Evolutionary conservation across 2,113 vertebrate genomes (phyloP), one percentile per base, ranked within the genome.

Genomic region (Dipodomys ordii): DNA sequence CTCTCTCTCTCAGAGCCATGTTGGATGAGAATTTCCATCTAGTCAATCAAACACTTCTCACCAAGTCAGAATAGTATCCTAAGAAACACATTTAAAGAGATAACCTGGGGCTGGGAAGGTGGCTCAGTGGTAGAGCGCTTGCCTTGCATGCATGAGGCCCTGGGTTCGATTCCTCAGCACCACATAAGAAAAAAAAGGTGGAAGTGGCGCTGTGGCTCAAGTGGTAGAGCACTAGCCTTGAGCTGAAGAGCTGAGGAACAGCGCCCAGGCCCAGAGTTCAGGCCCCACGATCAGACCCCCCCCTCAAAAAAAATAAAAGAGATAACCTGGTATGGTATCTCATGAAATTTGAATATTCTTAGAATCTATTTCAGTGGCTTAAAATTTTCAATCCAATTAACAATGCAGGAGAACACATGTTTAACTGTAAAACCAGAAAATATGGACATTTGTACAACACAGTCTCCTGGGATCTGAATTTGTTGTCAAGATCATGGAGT

Each of bases 261-360:
- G 39, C 5, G 1, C 39, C 39, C 39, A 39, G 39, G 39, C 39
- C 39, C 39, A 39, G 39, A 39, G 39, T 39, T 39, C 39, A 39
- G 39, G 39, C 39, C 39, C 39, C 39, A 39, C 39, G 5, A 39
- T 6, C 39, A 39, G 39, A 39, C 39, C 39, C 5, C 39, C 39
- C 39, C 39, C 39, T 3, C 39, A 5, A 39, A 39, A 39, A 39
- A 39, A 39, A 39, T 27, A 68, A 13, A 86, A 88, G n/a, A 57
- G 44, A 2, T 7, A 57, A 46, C 83, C 6, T 68, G 19, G 44
- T 39, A 39, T 39, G 39, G 39, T 13, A 46, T 84, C 22, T 73
- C 39, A 73, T 27, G n/a, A 92, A 73, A 90, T 86, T 73, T 65
- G 87, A 77, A 46, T 90, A 85, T 44, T 92, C 79, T 90, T 78